Conservation (phyloP, 1,140 invertebrate genomes). For the Diabrotica undecimpunctata region DNA sequence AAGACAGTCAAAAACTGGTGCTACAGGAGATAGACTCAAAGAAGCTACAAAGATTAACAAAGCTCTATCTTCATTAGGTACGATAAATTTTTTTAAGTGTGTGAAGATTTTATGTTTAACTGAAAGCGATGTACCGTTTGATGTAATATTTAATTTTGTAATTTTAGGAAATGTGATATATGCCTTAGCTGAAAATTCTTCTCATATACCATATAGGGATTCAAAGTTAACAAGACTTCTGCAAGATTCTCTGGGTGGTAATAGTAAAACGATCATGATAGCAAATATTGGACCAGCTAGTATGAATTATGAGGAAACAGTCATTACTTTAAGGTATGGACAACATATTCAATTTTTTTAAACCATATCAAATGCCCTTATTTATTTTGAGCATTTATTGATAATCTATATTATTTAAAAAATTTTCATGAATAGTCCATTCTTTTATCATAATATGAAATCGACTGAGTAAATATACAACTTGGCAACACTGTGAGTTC, state of each 20-base stretch:
- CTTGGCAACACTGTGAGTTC: too few relatives aligned
- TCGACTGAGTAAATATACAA: too few relatives aligned
- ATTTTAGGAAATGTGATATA: conserved; percentile 86
- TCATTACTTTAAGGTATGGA: conserved; percentile 73
- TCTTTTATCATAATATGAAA: too few relatives aligned
- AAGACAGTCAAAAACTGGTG: conserved; percentile 86
- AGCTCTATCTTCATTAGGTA: conserved; percentile 85
- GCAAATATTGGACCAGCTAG: conserved; percentile 94
- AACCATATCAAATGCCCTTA: too few relatives aligned
- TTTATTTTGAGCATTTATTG: too few relatives aligned
- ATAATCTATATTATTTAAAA: too few relatives aligned
- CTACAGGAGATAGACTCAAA: conserved; percentile 83
- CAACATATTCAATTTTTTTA: too few relatives aligned
- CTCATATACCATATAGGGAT: conserved; percentile 89
- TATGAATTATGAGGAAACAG: conserved; percentile 94
- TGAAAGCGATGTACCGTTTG: too few relatives aligned
- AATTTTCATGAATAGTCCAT: too few relatives aligned
- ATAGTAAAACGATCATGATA: conserved; percentile 96
- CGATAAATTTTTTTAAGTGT: conserved; percentile 34
- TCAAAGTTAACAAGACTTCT: conserved; percentile 89
- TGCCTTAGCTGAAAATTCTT: conserved; percentile 83
- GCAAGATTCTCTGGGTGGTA: conserved; percentile 92
- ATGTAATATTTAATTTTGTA: conserved; percentile 7
- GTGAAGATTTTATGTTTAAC: too few relatives aligned
- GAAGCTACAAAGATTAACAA: conserved; percentile 96